phyloP scores from a whole-genome alignment of 1,140 invertebrate species.

The Drosophila lowei region DNA sequence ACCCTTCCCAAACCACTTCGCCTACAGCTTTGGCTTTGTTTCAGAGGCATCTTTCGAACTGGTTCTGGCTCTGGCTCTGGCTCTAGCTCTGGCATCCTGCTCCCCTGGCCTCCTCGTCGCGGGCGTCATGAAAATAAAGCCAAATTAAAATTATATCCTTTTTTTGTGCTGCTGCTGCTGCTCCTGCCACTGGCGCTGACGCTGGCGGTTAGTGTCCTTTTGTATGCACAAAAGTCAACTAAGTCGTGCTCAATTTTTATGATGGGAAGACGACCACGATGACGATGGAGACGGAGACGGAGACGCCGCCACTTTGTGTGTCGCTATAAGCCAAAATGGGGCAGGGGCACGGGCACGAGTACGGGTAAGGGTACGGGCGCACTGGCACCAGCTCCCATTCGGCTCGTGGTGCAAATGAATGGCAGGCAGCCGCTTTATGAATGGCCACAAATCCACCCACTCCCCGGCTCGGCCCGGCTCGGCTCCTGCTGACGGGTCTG shows the following conservation, averaged over 20 bases:
- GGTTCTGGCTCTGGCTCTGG: conserved; percentile 15
- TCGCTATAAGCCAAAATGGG: conserved; percentile 48
- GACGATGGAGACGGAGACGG: conserved; percentile 18
- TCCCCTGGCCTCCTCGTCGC: conserved; percentile 15
- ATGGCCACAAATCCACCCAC: conserved; percentile 52
- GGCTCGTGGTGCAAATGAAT: conserved; percentile 38
- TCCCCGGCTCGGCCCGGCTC: neutral
- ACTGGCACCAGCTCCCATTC: neutral
- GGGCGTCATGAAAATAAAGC: conserved; percentile 75
- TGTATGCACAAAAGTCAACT: conserved; percentile 79
- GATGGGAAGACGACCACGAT: conserved; percentile 57
- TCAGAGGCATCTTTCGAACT: conserved; percentile 32
- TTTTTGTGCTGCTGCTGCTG: conserved; percentile 19
- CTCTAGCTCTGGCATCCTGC: conserved; percentile 43
- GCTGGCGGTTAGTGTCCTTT: conserved; percentile 45
- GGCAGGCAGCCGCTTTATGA: conserved; percentile 62
- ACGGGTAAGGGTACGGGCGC: neutral
- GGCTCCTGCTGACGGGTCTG: conserved; percentile 2
- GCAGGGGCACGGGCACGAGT: conserved; percentile 1
- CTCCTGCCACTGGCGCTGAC: conserved; percentile 18
- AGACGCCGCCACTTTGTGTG: conserved; percentile 57
- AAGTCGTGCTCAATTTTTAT: conserved; percentile 80
- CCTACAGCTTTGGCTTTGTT: conserved; percentile 67
- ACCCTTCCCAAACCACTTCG: conserved; percentile 12
- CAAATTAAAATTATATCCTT: conserved; percentile 80